Evolutionary conservation across 1,140 invertebrate species (phyloP), one percentile per base, ranked within the genome.

Genomic region (Leptopilina boulardi): DNA sequence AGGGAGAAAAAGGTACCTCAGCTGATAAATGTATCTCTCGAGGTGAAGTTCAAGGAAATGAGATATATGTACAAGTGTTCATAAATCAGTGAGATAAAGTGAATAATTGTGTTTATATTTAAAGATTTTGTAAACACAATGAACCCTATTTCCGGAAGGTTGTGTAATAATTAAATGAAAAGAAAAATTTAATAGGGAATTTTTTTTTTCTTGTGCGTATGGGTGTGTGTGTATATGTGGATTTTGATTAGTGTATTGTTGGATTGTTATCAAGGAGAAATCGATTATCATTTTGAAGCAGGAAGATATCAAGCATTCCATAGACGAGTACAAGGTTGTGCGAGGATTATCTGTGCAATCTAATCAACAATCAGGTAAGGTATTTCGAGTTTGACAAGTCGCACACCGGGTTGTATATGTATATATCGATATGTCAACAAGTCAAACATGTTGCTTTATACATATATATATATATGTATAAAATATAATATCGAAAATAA

Each of bases 281-380:
- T 44, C 59, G 42, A 71, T 66, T 66, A 34, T 66, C 10, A 26
- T 34, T n/a, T n/a, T 9, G 30, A 0, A 26, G 26, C 54, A 75
- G 10, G 47, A 18, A 13, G 44, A 38, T 26, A 73, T 30, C 59
- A n/a, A 74, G 59, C 23, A 75, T 76, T 70, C 56, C 11, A 59
- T 11, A 38, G 41, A 54, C 42, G 30, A 59, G 26, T 8, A 47
- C 47, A 18, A 19, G 8, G 21, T 47, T 66, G 51, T 41, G n/a
- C n/a, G 71, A 47, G 59, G 77, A 79, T 66, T 66, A 73, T 74
- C 76, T n/a, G 30, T 81, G 44, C 84, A 82, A 86, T 86, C 83
- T 83, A 84, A 85, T 87, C 85, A 74, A 73, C 83, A 79, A 82
- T 77, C 85, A 86, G 85, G 86, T 87, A 85, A 86, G 85, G 81